Evolutionary conservation across 2,797 vertebrate genomes (phyloP).

Genomic region (Gymnodraco acuticeps): DNA sequence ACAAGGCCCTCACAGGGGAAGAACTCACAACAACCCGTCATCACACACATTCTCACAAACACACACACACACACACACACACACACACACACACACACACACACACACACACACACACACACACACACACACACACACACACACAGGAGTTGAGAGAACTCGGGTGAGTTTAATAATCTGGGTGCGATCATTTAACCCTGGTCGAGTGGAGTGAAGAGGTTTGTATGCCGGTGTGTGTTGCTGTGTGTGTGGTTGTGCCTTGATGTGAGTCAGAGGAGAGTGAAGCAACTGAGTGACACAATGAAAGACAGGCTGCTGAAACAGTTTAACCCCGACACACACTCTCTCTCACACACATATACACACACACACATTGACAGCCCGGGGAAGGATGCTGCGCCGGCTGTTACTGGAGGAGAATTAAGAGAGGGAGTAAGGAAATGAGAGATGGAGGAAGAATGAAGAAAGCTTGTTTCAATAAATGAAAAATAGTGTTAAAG

Average conservation of each 20-base stretch:
- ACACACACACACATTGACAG: conserved; percentile 45
- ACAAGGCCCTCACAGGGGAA: conserved; percentile 82
- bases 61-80: no score
- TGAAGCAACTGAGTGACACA: conserved; percentile 69
- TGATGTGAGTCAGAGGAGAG: conserved; percentile 65
- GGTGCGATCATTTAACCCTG: conserved; percentile 84
- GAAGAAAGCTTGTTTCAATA: conserved; percentile 15
- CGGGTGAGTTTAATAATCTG: conserved; percentile 83
- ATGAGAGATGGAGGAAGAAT: background rate
- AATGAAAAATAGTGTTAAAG: conserved; percentile 12
- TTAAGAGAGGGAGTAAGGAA: conserved; percentile 17
- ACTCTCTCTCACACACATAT: conserved; percentile 47
- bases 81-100: no score
- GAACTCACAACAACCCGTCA: conserved; percentile 81
- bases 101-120: no score
- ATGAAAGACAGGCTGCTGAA: conserved; percentile 71
- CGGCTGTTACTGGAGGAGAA: conserved; percentile 52
- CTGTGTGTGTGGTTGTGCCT: conserved; percentile 57
- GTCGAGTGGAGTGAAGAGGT: conserved; percentile 82
- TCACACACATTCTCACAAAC: conserved; percentile 57
- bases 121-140: conserved; percentile 25
- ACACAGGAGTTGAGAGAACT: conserved; percentile 69
- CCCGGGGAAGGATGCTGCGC: conserved; percentile 38
- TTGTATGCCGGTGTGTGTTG: conserved; percentile 66
- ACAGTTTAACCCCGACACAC: conserved; percentile 80